Evolutionary conservation across 37 sponge, comb jelly and placozoan genomes (phyloP), one percentile per base, ranked within the genome.

Genomic region (Bolinopsis microptera): DNA sequence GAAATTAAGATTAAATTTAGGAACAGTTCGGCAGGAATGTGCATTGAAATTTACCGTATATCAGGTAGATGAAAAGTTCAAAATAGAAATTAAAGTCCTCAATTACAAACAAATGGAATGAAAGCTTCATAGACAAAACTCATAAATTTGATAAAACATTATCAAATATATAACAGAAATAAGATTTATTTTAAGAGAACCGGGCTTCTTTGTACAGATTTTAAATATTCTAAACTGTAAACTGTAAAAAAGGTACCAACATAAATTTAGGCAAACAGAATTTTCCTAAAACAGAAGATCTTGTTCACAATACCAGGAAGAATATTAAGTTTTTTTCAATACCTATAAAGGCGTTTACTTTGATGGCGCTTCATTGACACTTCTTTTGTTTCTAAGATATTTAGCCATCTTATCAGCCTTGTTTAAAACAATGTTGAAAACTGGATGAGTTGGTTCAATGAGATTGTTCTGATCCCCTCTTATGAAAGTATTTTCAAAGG

Each of bases 351-450:
- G 13, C 61, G 13, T 48, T 13, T 48, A 48, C 61, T 48, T 77
- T 32, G 27, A 77, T 35, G 37, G 37, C 27, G 33, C 36, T 35
- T 77, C 80, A 77, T 32, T 33, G 13, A 77, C 33, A 34, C 16
- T 34, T 3, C 1, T 32, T 77, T 77, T 32, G 80, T 34, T 77
- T 27, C 33, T 27, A 23, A 86, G 35, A 40, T 86, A 86, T 41
- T 34, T 38, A 24, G 90, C 90, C 90, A 86, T 86, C 35, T 41
- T 18, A 21, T 93, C 83, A 40, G 92, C 96, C 39, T 95, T 94
- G 82, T 94, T 93, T 32, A 93, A 23, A 2, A 69, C 35, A 68
- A 97, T 97, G 83, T 97, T 97, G 94, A 94, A 97, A 8, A 93
- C 39, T 38, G 97, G 96, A 92, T 97, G 96, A 1, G 95, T 95